Conservation (phyloP, 2,113 vertebrate genomes). For the Oxyura jamaicensis region DNA sequence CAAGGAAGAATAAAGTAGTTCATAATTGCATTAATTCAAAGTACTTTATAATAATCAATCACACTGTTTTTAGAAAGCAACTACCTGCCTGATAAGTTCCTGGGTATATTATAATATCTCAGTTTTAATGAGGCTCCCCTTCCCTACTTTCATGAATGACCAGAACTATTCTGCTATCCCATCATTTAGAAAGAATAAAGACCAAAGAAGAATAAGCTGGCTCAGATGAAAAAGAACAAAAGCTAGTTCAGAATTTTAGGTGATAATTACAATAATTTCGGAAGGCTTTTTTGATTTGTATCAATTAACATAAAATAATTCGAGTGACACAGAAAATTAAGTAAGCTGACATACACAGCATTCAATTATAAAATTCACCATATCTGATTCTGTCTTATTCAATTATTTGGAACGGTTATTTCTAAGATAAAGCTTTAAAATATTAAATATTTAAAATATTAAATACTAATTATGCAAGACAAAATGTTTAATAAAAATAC, state of each 20-base stretch:
- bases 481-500: neutral
- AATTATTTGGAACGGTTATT: neutral
- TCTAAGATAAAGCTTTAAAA: neutral
- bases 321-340: neutral
- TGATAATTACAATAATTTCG: neutral
- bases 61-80: neutral
- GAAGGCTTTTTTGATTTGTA: neutral
- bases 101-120: neutral
- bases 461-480: neutral
- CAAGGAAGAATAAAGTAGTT: neutral
- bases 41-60: neutral
- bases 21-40: neutral
- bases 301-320: constrained; percentile 1
- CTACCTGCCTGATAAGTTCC: constrained; percentile 3
- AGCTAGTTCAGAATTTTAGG: neutral
- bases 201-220: neutral
- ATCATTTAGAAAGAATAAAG: constrained; percentile 18
- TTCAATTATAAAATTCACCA: neutral
- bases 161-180: constrained; percentile 35
- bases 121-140: constrained; percentile 11
- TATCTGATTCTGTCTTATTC: neutral
- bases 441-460: neutral
- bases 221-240: constrained; percentile 12
- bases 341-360: neutral
- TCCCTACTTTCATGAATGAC: constrained; percentile 15